Conservation (phyloP, 2,797 vertebrate species). For the Gallinago nigripennis region DNA sequence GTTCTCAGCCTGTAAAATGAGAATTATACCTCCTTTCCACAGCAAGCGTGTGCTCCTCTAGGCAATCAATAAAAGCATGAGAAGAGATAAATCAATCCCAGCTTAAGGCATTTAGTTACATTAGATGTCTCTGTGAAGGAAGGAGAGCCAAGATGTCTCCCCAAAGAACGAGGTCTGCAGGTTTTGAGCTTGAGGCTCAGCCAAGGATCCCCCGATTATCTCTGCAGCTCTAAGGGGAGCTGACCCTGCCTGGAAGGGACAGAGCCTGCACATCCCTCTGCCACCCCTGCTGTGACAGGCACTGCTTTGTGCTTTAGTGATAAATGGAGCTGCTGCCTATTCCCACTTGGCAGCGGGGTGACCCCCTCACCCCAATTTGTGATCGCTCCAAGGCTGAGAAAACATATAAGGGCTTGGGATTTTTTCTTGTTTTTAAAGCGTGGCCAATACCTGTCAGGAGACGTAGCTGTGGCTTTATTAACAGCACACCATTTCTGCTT, state of each 20-base stretch:
- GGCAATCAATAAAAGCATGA: slow-evolving; percentile 19
- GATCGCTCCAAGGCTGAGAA: neutral
- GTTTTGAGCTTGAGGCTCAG: neutral
- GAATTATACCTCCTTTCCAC: neutral
- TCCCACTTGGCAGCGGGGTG: neutral
- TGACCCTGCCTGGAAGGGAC: neutral
- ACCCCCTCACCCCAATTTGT: neutral
- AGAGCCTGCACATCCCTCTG: neutral
- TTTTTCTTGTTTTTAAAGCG: neutral
- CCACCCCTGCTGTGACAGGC: neutral
- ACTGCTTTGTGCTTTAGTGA: neutral
- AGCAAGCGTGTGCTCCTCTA: neutral
- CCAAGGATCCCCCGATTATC: neutral
- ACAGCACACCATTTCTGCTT: neutral
- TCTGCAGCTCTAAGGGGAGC: neutral
- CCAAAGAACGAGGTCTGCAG: neutral
- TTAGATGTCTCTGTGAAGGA: neutral
- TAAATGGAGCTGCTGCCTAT: neutral
- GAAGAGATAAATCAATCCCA: slow-evolving; percentile 41
- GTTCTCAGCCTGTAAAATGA: slow-evolving; percentile 23
- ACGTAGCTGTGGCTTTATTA: neutral
- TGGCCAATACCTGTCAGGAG: neutral
- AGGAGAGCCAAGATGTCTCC: neutral
- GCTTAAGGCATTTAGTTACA: slow-evolving; percentile 7
- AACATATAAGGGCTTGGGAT: neutral